Conservation (phyloP, 2,113 vertebrate genomes). For the Ariopsis seemanni region DNA sequence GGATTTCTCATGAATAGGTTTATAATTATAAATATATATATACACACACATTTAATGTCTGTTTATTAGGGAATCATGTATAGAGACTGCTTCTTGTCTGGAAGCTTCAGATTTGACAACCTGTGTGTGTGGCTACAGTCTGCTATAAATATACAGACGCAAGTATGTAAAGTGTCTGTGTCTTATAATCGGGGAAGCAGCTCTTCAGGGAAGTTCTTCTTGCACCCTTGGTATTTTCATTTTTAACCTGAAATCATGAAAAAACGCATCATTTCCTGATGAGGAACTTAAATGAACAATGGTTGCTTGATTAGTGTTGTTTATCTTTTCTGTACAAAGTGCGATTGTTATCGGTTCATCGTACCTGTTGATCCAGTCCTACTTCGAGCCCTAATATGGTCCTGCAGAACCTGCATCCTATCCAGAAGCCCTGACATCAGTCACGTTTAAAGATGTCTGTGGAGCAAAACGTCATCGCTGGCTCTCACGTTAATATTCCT, state of each 20-base stretch:
- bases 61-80: not conserved
- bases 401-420: slow-evolving; percentile 5
- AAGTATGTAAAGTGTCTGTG: not conserved
- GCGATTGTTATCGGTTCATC: not conserved
- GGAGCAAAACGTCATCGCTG: not conserved
- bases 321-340: not conserved
- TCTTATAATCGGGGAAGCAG: not conserved
- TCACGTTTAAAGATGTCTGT: not conserved
- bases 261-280: not conserved
- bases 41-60: not conserved
- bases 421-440: not conserved
- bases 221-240: not conserved
- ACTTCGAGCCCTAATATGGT: slow-evolving; percentile 18
- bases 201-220: not conserved
- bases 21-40: not conserved
- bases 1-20: slow-evolving; percentile 2
- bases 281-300: not conserved
- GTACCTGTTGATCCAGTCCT: not conserved
- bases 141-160: slow-evolving; percentile 28
- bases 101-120: not conserved
- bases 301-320: not conserved
- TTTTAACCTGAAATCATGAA: not conserved
- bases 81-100: slow-evolving; percentile 36
- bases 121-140: not conserved
- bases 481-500: not conserved